phyloP scores from a whole-genome alignment of 1,140 invertebrate genomes.

The Mesaphorura yosii region DNA sequence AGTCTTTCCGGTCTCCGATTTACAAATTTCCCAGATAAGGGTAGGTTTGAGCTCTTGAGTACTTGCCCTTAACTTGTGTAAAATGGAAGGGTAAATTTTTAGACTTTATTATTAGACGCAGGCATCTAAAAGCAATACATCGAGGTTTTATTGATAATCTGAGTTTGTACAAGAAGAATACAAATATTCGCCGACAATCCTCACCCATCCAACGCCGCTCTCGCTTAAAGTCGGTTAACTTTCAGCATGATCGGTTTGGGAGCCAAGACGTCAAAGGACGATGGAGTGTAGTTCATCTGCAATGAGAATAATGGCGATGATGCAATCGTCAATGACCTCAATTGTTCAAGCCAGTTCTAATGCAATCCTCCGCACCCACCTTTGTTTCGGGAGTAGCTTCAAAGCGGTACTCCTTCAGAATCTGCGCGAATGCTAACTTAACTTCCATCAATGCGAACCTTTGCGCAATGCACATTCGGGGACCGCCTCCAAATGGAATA shows the following conservation, averaged over 20 bases:
- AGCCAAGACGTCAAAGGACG: background rate
- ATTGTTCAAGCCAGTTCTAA: background rate
- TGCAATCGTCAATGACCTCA: background rate
- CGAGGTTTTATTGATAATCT: background rate
- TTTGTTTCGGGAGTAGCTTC: background rate
- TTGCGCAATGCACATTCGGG: slow-evolving; percentile 43
- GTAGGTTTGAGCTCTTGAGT: background rate
- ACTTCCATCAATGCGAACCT: slow-evolving; percentile 43
- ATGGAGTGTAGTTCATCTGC: background rate
- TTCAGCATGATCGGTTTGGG: background rate
- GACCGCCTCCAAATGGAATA: slow-evolving; percentile 45
- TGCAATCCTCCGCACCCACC: no score
- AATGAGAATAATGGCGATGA: background rate
- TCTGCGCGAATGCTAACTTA: slow-evolving; percentile 36
- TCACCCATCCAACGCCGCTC: no score
- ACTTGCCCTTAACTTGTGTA: background rate
- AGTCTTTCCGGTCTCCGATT: no score
- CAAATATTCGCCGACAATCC: background rate
- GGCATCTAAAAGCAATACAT: background rate
- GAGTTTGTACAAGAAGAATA: background rate
- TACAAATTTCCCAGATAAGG: no score
- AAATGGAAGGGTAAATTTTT: background rate
- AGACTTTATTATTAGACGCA: background rate
- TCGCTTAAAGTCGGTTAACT: background rate
- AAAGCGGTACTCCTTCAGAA: slow-evolving; percentile 12